Conservation (phyloP, 2,797 vertebrate genomes). For the Danionella dracula region DNA sequence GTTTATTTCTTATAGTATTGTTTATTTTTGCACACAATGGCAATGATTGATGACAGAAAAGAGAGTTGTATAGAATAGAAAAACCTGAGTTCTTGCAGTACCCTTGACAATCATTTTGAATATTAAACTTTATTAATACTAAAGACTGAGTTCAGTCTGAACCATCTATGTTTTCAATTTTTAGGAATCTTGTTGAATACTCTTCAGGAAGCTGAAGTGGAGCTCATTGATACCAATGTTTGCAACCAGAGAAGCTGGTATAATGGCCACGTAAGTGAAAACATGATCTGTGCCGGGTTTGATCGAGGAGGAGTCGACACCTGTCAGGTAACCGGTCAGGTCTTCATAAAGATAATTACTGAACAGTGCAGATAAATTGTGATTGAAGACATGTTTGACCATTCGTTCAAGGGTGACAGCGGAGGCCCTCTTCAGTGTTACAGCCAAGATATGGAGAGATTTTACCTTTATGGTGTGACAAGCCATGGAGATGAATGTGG, state of each 20-base stretch:
- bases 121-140: no score
- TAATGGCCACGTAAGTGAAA: constrained; percentile 39
- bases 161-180: background rate
- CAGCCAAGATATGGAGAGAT: constrained; percentile 48
- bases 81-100: no score
- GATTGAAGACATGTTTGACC: background rate
- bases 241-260: constrained; percentile 58
- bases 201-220: constrained; percentile 57
- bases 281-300: constrained; percentile 60
- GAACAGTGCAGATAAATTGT: background rate
- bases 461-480: constrained; percentile 58
- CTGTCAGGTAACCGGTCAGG: constrained; percentile 57
- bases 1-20: no score
- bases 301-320: constrained; percentile 42
- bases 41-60: no score
- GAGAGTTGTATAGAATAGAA: no score
- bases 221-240: constrained; percentile 48
- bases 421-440: constrained; percentile 64
- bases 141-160: no score
- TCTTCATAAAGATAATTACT: no score
- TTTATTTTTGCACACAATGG: no score
- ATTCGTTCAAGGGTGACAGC: constrained; percentile 55
- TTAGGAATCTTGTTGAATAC: constrained; percentile 29
- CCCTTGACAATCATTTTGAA: no score
- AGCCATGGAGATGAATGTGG: constrained; percentile 54